phyloP scores from a whole-genome alignment of 1,140 invertebrate genomes.

The Drosophila kurseongensis region DNA sequence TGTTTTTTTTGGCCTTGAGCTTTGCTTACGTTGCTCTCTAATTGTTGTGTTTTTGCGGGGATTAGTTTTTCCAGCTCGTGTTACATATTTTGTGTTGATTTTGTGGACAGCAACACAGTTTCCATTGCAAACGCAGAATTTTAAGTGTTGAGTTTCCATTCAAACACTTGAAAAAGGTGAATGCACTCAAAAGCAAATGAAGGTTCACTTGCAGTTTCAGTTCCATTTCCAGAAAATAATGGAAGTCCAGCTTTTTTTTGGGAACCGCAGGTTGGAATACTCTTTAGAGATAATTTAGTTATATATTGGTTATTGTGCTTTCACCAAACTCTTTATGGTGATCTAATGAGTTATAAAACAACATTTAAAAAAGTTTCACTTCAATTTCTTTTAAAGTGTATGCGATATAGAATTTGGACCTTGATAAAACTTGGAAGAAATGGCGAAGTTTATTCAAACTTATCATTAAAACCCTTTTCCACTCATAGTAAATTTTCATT shows the following conservation, averaged over 20 bases:
- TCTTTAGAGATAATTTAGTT: neutral
- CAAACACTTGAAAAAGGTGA: constrained; percentile 16
- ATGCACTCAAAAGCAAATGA: constrained; percentile 8
- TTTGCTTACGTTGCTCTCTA: constrained; percentile 16
- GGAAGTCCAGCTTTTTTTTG: neutral
- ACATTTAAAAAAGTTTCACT: too few species aligned
- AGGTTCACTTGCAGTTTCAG: neutral
- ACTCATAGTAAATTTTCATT: too few species aligned
- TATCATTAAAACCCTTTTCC: too few species aligned
- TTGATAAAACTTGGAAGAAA: too few species aligned
- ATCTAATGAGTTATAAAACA: too few species aligned
- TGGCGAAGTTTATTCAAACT: too few species aligned
- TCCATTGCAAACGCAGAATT: constrained; percentile 30
- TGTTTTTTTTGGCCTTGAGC: constrained; percentile 27
- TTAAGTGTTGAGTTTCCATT: constrained; percentile 13
- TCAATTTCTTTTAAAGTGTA: too few species aligned
- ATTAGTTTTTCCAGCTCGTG: constrained; percentile 11
- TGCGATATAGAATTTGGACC: too few species aligned
- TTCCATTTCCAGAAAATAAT: neutral
- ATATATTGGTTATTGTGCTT: neutral
- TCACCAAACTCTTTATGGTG: neutral
- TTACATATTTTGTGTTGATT: constrained; percentile 1
- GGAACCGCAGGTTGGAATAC: too few species aligned
- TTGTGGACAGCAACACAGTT: constrained; percentile 1
- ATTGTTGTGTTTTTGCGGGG: constrained; percentile 3